phyloP scores from a whole-genome alignment of 2,113 vertebrate genomes.

The Sceloporus undulatus region DNA sequence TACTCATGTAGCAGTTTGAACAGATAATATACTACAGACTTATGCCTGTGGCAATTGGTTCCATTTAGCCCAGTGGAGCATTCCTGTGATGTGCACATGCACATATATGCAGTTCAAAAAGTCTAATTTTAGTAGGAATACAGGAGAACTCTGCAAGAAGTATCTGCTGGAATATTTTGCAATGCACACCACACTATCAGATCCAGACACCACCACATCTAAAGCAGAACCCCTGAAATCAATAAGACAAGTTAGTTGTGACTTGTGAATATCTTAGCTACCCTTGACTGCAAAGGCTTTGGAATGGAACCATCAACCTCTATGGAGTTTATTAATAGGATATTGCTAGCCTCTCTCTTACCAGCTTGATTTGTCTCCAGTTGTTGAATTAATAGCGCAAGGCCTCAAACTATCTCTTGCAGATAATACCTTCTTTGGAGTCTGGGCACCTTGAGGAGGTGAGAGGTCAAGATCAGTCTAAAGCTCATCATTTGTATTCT shows the following conservation, averaged over 20 bases:
- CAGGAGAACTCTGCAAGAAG: not conserved
- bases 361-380: not conserved
- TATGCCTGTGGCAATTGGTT: not conserved
- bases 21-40: not conserved
- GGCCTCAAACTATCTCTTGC: not conserved
- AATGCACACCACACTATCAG: not conserved
- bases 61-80: not conserved
- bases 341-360: not conserved
- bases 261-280: not conserved
- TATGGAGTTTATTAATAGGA: not conserved
- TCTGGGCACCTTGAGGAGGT: not conserved
- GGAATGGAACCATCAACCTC: not conserved
- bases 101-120: not conserved
- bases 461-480: not conserved
- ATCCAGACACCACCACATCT: not conserved
- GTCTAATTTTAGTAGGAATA: not conserved
- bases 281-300: not conserved
- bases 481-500: not conserved
- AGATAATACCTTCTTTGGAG: not conserved
- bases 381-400: not conserved
- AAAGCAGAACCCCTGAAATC: not conserved
- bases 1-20: not conserved
- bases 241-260: not conserved
- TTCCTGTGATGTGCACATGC: not conserved
- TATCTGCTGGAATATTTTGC: not conserved